Evolutionary conservation across 2,113 vertebrate species (phyloP).

Genomic region (Myiozetetes cayanensis): DNA sequence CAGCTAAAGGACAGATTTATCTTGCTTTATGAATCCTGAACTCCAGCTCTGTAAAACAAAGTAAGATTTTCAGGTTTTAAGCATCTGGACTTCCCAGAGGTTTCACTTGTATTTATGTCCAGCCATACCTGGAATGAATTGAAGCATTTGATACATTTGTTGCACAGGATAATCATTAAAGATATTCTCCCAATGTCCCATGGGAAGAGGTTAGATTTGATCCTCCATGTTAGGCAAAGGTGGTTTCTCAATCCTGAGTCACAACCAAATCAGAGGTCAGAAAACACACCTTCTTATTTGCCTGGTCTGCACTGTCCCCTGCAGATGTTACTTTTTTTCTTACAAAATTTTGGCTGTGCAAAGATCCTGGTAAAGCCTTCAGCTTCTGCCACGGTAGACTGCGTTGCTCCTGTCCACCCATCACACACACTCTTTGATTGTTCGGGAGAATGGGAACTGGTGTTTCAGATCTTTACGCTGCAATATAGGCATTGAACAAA

Average conservation of each 20-base stretch:
- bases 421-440: background rate
- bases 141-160: background rate
- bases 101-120: background rate
- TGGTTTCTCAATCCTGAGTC: background rate
- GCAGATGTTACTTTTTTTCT: background rate
- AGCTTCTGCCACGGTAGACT: background rate
- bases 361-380: background rate
- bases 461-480: background rate
- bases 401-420: accelerated
- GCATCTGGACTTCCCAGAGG: background rate
- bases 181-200: background rate
- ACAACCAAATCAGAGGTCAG: background rate
- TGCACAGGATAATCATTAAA: background rate
- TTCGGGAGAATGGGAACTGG: background rate
- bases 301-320: background rate
- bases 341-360: background rate
- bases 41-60: background rate
- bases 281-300: background rate
- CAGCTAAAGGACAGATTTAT: background rate
- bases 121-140: background rate
- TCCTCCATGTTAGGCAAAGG: background rate
- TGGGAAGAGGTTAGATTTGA: background rate
- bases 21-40: background rate
- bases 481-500: background rate
- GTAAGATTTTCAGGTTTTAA: background rate